Evolutionary conservation across 1,140 invertebrate genomes (phyloP).

Genomic region (Atta cephalotes): DNA sequence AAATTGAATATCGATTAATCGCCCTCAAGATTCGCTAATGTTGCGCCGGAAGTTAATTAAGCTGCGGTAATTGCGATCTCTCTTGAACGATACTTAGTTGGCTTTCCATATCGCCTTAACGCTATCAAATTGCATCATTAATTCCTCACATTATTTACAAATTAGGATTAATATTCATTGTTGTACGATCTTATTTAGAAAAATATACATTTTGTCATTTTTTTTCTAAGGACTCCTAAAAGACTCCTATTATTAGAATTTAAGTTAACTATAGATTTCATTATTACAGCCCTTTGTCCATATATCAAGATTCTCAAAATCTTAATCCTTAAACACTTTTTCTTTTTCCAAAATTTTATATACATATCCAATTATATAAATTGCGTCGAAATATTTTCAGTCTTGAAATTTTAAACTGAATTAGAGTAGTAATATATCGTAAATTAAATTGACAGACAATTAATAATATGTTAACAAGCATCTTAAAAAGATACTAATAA

Average conservation of each 20-base stretch:
- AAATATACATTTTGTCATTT: background rate
- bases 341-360: too few species aligned
- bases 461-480: too few species aligned
- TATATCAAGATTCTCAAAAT: background rate
- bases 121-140: constrained; percentile 54
- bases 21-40: constrained; percentile 60
- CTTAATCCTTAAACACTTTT: background rate
- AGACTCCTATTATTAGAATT: background rate
- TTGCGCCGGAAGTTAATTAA: constrained; percentile 63
- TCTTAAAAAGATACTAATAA: too few species aligned
- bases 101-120: constrained; percentile 52
- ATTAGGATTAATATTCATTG: constrained; percentile 39
- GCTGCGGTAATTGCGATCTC: constrained; percentile 58
- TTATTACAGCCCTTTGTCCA: background rate
- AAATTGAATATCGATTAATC: constrained; percentile 66
- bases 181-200: background rate
- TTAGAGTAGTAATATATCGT: too few species aligned
- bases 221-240: background rate
- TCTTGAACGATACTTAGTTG: constrained; percentile 39
- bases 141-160: constrained; percentile 40
- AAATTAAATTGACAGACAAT: too few species aligned
- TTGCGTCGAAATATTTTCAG: too few species aligned
- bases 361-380: too few species aligned
- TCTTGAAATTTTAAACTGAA: too few species aligned
- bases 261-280: background rate